Evolutionary conservation across 1,140 invertebrate genomes (phyloP).

Genomic region (Heliconius nattereri): DNA sequence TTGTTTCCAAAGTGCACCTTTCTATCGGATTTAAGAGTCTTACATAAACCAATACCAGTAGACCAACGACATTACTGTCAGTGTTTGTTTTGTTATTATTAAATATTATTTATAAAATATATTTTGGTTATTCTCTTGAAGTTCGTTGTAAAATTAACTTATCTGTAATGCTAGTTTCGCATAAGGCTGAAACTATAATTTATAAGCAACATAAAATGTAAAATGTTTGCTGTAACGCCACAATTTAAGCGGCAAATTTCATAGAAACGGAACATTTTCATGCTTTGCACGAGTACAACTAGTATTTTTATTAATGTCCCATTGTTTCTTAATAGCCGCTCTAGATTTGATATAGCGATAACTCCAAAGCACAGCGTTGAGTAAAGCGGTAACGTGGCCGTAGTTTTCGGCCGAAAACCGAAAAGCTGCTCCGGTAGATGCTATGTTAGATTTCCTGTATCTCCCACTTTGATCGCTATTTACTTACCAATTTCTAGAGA

Average conservation of each 20-base stretch:
- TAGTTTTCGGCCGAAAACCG: slow-evolving; percentile 61
- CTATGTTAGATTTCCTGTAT: slow-evolving; percentile 59
- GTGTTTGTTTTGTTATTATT: background rate
- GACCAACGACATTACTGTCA: background rate
- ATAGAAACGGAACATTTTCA: slow-evolving; percentile 66
- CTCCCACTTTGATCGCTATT: slow-evolving; percentile 59
- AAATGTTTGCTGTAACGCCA: slow-evolving; percentile 1
- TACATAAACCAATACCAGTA: background rate
- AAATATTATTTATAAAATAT: too few species aligned
- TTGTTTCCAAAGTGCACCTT: background rate
- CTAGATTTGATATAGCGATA: slow-evolving; percentile 73
- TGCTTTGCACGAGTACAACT: slow-evolving; percentile 59
- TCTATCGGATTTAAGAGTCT: background rate
- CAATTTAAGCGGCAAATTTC: slow-evolving; percentile 43
- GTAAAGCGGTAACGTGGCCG: slow-evolving; percentile 57
- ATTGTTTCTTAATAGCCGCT: slow-evolving; percentile 77
- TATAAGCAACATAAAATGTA: slow-evolving; percentile 15
- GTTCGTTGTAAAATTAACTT: background rate
- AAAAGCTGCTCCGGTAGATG: slow-evolving; percentile 65
- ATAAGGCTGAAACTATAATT: background rate
- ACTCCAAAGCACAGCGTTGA: slow-evolving; percentile 70
- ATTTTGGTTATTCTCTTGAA: background rate
- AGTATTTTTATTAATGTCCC: slow-evolving; percentile 70
- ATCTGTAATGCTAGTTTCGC: background rate
- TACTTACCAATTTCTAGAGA: slow-evolving; percentile 44